These are phyloP conservation scores for Pseudorhiza aurosa DNA, from an alignment of 30 jellyfish, hydroid and myxozoan species.

Conservation along the genomic window DNA sequence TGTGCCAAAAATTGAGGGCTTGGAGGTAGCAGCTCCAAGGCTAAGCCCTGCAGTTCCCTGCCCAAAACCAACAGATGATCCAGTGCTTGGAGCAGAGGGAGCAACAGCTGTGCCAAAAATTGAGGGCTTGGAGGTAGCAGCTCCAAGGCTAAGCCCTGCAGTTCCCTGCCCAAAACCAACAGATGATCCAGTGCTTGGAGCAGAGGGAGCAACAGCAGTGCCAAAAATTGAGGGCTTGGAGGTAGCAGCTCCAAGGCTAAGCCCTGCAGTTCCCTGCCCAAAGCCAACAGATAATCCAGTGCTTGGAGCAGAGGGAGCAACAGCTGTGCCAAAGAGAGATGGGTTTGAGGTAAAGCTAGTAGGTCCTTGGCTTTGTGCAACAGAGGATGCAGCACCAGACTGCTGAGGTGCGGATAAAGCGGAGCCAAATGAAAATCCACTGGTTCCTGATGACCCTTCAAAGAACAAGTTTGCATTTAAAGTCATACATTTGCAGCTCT, in stretches of 20 bases:
- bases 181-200: neutral
- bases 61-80: slow-evolving; percentile 6
- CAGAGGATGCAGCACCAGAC: neutral
- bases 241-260: neutral
- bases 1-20: slow-evolving; percentile 8
- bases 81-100: neutral
- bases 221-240: slow-evolving; percentile 8
- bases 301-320: too few species aligned
- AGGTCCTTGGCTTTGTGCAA: neutral
- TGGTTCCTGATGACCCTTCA: neutral
- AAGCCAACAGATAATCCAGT: too few species aligned
- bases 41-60: neutral
- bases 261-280: neutral
- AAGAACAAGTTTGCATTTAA: too few species aligned
- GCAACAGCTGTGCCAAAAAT: slow-evolving; percentile 12
- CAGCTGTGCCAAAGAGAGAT: too few species aligned
- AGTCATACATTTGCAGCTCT: too few species aligned
- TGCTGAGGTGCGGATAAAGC: neutral
- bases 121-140: slow-evolving; percentile 2
- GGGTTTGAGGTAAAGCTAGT: neutral
- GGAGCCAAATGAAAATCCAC: slow-evolving; percentile 2
- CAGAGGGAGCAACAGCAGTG: neutral
- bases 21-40: slow-evolving; percentile 11
- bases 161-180: neutral
- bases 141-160: slow-evolving; percentile 1